Percentiles rank a stretch among this genome's conserved stretches.
These are phyloP conservation scores for Plemyria rubiginata DNA, from an alignment of 2,888 invertebrate species.

Conservation along the genomic window DNA sequence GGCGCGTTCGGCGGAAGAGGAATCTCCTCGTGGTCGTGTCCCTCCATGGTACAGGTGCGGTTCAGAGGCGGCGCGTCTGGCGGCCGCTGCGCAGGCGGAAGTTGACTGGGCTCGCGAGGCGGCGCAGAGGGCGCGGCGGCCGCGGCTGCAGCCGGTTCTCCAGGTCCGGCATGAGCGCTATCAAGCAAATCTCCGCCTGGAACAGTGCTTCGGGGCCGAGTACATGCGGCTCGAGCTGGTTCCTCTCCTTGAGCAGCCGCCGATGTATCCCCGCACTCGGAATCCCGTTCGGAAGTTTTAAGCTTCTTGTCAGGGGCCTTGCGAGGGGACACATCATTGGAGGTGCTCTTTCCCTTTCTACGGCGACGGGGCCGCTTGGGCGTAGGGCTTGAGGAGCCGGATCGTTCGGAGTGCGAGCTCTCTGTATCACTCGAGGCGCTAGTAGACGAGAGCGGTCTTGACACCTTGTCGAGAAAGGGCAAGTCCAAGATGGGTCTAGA, in stretches of 20 bases:
- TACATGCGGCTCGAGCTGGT: slow-evolving; percentile 86
- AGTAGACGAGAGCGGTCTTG: slow-evolving; percentile 87
- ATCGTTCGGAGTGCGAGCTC: slow-evolving; percentile 70
- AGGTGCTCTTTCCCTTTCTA: slow-evolving; percentile 70
- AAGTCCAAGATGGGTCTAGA: slow-evolving; percentile 86
- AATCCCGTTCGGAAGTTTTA: slow-evolving; percentile 93
- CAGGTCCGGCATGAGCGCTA: slow-evolving; percentile 83
- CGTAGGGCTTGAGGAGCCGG: slow-evolving; percentile 71
- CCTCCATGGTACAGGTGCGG: slow-evolving; percentile 20
- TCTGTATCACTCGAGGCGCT: slow-evolving; percentile 87
- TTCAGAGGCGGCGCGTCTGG: slow-evolving; percentile 84
- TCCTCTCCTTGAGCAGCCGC: slow-evolving; percentile 91
- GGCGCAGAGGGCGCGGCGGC: slow-evolving; percentile 76
- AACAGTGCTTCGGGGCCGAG: slow-evolving; percentile 88
- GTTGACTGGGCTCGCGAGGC: slow-evolving; percentile 84
- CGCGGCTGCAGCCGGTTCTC: slow-evolving; percentile 79
- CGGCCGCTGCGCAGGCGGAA: slow-evolving; percentile 87
- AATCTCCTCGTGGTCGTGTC: slow-evolving; percentile 16
- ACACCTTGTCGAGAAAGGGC: slow-evolving; percentile 93
- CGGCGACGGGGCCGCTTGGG: slow-evolving; percentile 75
- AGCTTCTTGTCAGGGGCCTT: slow-evolving; percentile 92
- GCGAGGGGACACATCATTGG: slow-evolving; percentile 74
- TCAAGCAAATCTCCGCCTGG: slow-evolving; percentile 88
- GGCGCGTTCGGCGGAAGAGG: slow-evolving; percentile 25
- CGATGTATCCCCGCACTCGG: slow-evolving; percentile 89